Base-by-base conservation (phyloP, 2,797 vertebrate species). In the Cynodonichthys magdalenae region DNA sequence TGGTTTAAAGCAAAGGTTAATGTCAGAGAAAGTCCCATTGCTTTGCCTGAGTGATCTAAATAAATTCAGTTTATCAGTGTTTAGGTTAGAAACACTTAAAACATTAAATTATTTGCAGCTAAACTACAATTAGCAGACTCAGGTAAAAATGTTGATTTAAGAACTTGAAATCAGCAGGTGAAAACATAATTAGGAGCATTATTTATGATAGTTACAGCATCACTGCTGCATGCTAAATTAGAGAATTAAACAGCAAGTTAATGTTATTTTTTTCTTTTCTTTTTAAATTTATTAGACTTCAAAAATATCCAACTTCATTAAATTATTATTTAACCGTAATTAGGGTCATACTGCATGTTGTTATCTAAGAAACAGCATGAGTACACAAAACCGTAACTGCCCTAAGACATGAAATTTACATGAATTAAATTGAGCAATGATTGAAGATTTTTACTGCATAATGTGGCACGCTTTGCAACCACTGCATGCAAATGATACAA, bases 1-100 rank as follows among this genome's bases (percentile, higher is more conserved):
- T 45, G 61, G 65, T 65, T 71, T 46, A 59, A 50, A 75, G 61
- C 54, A 65, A 53, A 53, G 45, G 28, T 51, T 65, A 42, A 65
- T 48, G 1, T 63, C 66, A 27, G 51, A 49, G 59, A 45, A 74
- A 81, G 69, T 71, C 47, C 56, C 73, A 80, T 44, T 51, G 27
- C 52, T 74, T 53, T 75, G 63, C 75, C 58, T 55, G 52, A 51
- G 36, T 50, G 55, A 77, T 46, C 42, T 6, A 56, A n/a, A 56
- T 67, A 68, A 71, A 80, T 59, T 68, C 42, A 9, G 20, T 4
- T 62, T 18, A 20, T 53, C 36, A 39, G 36, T 39, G 36, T 39
- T 39, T 39, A 39, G 36, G 36, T 58, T 18, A 56, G 48, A 59
- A 62, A 75, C 11, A 54, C 0, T 28, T 11, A 60, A 50, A 19